These are phyloP conservation scores for Glareola pratincola DNA, from an alignment of 2,113 vertebrate species.

Conservation along the genomic window DNA sequence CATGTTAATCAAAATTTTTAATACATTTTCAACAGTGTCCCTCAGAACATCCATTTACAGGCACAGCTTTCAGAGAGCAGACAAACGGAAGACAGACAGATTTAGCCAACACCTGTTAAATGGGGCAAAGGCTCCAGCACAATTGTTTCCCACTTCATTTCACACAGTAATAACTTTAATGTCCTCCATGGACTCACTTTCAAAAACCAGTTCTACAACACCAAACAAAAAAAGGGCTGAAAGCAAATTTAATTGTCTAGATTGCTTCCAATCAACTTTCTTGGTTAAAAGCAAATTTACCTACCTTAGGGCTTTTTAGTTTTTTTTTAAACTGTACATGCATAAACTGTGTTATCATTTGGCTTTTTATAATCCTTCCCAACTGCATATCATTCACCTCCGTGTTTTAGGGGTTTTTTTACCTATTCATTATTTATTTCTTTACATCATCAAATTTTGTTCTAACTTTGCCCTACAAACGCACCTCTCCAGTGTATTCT, in stretches of 20 bases:
- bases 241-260: slow-evolving; percentile 16
- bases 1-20: background rate
- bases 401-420: background rate
- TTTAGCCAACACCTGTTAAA: slow-evolving; percentile 61
- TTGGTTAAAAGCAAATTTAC: background rate
- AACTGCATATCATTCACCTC: background rate
- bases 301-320: background rate
- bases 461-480: background rate
- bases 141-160: slow-evolving; percentile 61
- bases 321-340: background rate
- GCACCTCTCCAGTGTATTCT: background rate
- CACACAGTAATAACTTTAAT: slow-evolving; percentile 62
- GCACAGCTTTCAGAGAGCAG: background rate
- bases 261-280: background rate
- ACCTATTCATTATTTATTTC: background rate
- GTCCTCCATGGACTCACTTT: background rate
- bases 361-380: background rate
- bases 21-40: background rate
- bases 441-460: background rate
- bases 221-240: background rate
- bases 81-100: slow-evolving; percentile 23
- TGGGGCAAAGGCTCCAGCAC: slow-evolving; percentile 40
- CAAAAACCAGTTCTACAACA: slow-evolving; percentile 19
- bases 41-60: background rate
- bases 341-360: background rate